Evolutionary conservation across 2,888 invertebrate genomes (phyloP).

Genomic region (Cryptocheilus praepositus): DNA sequence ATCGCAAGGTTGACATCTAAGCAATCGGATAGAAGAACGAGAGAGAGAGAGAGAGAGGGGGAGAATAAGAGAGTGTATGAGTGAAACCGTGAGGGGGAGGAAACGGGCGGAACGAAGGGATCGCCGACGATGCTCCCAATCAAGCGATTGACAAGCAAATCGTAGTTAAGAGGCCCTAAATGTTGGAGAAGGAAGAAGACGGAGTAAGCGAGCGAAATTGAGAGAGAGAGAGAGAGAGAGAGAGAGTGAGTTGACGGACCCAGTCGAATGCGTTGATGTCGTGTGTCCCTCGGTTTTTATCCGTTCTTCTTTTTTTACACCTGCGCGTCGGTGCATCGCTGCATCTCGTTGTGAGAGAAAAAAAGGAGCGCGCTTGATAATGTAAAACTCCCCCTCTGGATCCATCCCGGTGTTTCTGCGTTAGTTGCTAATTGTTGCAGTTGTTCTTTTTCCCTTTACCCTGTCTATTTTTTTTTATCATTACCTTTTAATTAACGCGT

Average conservation of each 20-base stretch:
- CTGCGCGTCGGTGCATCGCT: background rate
- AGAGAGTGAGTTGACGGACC: background rate
- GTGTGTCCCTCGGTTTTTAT: background rate
- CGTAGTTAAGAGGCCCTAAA: conserved; percentile 4
- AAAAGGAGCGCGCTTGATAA: background rate
- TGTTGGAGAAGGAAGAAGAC: background rate
- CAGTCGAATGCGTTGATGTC: conserved; percentile 3
- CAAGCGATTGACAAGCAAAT: conserved; percentile 1
- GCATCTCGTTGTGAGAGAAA: conserved; percentile 7
- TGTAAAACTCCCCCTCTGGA: no score
- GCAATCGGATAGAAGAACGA: conserved; percentile 4
- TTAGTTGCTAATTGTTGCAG: conserved; percentile 4
- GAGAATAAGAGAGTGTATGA: background rate
- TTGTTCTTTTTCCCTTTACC: conserved; percentile 13
- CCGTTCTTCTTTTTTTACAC: background rate
- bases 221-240: conserved; percentile 6
- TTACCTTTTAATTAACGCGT: conserved; percentile 6
- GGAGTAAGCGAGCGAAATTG: background rate
- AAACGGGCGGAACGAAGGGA: background rate
- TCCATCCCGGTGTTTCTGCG: no score
- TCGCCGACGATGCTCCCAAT: conserved; percentile 7
- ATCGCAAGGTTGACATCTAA: conserved; percentile 10
- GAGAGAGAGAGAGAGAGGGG: background rate
- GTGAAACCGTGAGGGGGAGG: conserved; percentile 1
- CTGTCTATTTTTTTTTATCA: background rate